Evolutionary conservation across 2,113 vertebrate species (phyloP).

Genomic region (Telmatochromis sp.): DNA sequence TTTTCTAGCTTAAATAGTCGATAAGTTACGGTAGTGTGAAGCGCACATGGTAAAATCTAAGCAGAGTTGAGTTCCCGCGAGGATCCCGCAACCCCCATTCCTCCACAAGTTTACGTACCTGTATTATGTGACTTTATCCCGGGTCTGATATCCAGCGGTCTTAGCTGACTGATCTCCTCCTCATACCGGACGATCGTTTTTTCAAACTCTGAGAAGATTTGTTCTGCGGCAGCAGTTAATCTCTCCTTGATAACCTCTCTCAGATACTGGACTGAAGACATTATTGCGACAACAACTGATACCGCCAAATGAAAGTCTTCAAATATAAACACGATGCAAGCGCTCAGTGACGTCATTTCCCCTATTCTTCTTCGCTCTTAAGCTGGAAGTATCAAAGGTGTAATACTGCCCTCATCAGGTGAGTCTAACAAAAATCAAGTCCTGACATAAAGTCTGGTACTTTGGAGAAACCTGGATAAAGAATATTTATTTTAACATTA

Average conservation of each 20-base stretch:
- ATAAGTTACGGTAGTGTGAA: background rate
- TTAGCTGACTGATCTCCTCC: background rate
- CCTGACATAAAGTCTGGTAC: background rate
- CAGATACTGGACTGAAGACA: background rate
- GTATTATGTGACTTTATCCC: background rate
- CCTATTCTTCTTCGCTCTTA: background rate
- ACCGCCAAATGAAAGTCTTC: background rate
- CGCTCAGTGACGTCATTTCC: accelerated
- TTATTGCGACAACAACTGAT: background rate
- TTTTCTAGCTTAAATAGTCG: background rate
- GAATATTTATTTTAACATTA: background rate
- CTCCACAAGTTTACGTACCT: background rate
- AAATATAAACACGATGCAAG: accelerated
- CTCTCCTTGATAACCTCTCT: accelerated
- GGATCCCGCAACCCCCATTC: background rate
- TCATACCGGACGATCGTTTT: background rate
- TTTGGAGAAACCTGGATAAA: background rate
- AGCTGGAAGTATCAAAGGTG: accelerated
- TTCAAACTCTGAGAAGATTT: background rate
- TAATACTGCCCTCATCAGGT: background rate
- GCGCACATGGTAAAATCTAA: background rate
- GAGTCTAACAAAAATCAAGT: background rate
- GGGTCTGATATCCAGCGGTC: background rate
- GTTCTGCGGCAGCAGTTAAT: accelerated
- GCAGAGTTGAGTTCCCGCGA: background rate